Evolutionary conservation across 1,140 invertebrate species (phyloP).

Genomic region (Arctopsyche grandis): DNA sequence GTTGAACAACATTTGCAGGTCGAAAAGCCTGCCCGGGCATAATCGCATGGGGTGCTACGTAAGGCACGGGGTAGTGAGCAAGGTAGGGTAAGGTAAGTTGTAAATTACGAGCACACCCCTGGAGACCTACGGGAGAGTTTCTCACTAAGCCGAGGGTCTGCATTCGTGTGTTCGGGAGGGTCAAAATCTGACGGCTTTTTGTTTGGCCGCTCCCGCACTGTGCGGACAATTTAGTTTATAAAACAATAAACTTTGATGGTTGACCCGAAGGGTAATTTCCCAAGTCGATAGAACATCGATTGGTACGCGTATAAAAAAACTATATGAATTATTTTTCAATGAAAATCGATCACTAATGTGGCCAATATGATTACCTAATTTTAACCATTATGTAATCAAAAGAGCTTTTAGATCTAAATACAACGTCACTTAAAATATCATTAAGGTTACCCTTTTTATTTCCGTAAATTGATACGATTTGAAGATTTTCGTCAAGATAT

Average conservation of each 20-base stretch:
- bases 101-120: conserved; percentile 48
- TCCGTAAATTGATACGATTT: not conserved
- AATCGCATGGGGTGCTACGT: conserved; percentile 31
- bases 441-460: too few species aligned
- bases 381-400: too few species aligned
- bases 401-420: too few species aligned
- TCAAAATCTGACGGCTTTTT: conserved; percentile 43
- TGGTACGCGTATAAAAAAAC: too few species aligned
- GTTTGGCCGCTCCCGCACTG: conserved; percentile 3
- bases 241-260: conserved; percentile 11
- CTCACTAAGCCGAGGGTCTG: conserved; percentile 11
- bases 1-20: conserved; percentile 8
- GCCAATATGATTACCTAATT: too few species aligned
- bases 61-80: not conserved
- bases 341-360: too few species aligned
- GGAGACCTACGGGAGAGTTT: conserved; percentile 30
- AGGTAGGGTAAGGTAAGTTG: conserved; percentile 48
- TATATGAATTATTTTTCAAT: too few species aligned
- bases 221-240: conserved; percentile 22
- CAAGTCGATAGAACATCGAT: too few species aligned
- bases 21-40: not conserved
- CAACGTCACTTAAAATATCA: too few species aligned
- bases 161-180: not conserved
- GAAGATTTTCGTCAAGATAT: not conserved
- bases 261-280: too few species aligned